Percentiles rank a stretch among this genome's conserved stretches.
These are phyloP conservation scores for Idaea biselata DNA, from an alignment of 2,888 invertebrate genomes.

Conservation along the genomic window DNA sequence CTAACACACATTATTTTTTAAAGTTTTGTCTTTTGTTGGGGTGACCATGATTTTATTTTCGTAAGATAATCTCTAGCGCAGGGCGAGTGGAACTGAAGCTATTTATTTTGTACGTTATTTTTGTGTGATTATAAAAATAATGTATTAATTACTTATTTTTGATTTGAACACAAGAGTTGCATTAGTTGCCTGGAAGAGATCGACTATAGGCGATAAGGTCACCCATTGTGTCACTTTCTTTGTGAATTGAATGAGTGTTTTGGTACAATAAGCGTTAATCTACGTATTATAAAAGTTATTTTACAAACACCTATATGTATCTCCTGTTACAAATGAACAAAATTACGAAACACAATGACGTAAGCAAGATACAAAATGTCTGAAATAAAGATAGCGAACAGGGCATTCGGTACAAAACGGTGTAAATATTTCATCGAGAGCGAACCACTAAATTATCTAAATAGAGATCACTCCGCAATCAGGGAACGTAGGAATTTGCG, in stretches of 20 bases:
- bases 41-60: background rate
- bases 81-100: too few species aligned
- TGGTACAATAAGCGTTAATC: too few species aligned
- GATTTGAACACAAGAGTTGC: too few species aligned
- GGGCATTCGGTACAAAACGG: slow-evolving; percentile 53
- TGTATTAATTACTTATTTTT: too few species aligned
- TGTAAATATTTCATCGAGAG: slow-evolving; percentile 65
- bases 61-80: background rate
- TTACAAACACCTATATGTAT: background rate
- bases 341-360: slow-evolving; percentile 17
- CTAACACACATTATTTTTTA: background rate
- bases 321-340: background rate
- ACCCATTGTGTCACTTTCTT: too few species aligned
- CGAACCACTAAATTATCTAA: slow-evolving; percentile 76
- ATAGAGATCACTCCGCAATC: slow-evolving; percentile 75
- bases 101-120: too few species aligned
- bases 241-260: too few species aligned
- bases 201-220: too few species aligned
- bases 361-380: slow-evolving; percentile 52
- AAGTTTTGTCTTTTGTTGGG: background rate
- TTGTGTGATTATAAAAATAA: too few species aligned
- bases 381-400: slow-evolving; percentile 56
- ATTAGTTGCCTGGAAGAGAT: too few species aligned
- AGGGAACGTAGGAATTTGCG: slow-evolving; percentile 29
- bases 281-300: too few species aligned